These are phyloP conservation scores for Apis florea DNA, from an alignment of 1,140 invertebrate species.

Conservation along the genomic window DNA sequence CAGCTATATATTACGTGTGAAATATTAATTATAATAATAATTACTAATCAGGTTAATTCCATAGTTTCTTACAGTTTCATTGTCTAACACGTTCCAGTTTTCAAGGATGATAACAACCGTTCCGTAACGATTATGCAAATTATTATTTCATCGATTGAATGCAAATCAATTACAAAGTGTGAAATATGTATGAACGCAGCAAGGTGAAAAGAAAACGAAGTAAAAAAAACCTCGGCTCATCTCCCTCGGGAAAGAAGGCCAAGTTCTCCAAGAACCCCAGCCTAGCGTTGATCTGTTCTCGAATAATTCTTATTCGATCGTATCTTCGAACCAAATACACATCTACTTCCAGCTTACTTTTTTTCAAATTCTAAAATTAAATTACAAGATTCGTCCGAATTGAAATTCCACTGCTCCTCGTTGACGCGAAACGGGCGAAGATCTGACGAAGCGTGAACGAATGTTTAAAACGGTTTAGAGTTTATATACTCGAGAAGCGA, in stretches of 20 bases:
- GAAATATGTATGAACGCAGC: background rate
- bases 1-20: background rate
- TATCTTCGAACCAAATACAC: too few species aligned
- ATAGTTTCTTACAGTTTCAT: background rate
- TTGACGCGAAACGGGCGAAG: too few species aligned
- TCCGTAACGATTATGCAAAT: background rate
- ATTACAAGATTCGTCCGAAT: too few species aligned
- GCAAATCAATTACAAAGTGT: conserved; percentile 3
- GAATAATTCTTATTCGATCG: too few species aligned
- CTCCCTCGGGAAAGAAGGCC: background rate
- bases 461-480: too few species aligned
- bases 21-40: too few species aligned
- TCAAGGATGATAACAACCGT: background rate
- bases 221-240: background rate
- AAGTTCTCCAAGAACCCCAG: background rate
- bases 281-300: too few species aligned
- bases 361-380: too few species aligned
- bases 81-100: background rate
- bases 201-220: conserved; percentile 1
- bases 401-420: too few species aligned
- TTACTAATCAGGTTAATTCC: background rate
- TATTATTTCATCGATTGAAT: conserved; percentile 7
- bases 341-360: too few species aligned
- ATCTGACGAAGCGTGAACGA: too few species aligned
- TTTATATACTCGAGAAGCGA: background rate